These are phyloP conservation scores for Cynopterus brachyotis DNA, from an alignment of 2,113 vertebrate genomes.

Conservation along the genomic window DNA sequence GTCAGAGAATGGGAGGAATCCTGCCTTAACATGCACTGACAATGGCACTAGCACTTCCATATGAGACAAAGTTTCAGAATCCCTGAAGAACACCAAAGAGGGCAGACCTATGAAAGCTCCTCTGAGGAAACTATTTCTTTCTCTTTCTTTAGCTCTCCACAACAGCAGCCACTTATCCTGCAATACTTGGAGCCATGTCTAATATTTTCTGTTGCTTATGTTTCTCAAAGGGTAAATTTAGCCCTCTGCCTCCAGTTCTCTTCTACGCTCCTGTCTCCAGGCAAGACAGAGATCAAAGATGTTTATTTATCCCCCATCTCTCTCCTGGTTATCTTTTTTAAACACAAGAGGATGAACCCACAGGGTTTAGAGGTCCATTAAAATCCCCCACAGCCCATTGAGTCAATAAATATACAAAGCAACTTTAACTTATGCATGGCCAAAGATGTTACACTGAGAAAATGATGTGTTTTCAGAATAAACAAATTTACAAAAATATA, in stretches of 20 bases:
- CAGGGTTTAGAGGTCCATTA: not conserved
- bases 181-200: not conserved
- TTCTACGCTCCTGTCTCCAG: not conserved
- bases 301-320: not conserved
- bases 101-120: not conserved
- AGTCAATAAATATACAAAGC: not conserved
- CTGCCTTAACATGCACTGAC: not conserved
- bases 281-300: not conserved
- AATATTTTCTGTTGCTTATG: not conserved
- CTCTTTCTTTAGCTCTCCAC: not conserved
- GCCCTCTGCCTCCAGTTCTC: not conserved
- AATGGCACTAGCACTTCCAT: not conserved
- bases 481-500: not conserved
- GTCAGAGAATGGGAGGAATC: not conserved
- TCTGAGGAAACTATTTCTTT: not conserved
- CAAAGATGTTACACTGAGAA: not conserved
- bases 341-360: not conserved
- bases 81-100: not conserved
- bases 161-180: not conserved
- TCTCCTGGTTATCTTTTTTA: not conserved
- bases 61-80: not conserved
- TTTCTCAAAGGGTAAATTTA: not conserved
- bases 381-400: not conserved
- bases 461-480: constrained; percentile 27
- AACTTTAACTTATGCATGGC: constrained; percentile 7